Evolutionary conservation across 2,797 vertebrate species (phyloP).

Genomic region (Mormyrus hasselquistii): DNA sequence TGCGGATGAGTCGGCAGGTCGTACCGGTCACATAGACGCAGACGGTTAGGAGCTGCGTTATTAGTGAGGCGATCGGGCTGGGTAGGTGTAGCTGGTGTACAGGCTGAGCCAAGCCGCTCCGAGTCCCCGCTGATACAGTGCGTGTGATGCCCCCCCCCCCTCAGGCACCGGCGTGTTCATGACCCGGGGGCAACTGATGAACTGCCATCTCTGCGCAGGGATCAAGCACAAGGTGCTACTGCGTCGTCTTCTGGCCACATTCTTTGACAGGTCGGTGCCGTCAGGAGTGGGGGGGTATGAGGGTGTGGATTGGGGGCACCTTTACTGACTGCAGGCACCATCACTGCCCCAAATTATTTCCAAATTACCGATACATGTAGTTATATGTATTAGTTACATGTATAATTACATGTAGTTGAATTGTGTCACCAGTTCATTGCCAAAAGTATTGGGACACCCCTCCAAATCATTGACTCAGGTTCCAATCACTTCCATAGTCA

Average conservation of each 20-base stretch:
- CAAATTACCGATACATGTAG: not conserved
- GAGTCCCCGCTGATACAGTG: not conserved
- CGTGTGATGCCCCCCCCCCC: not conserved
- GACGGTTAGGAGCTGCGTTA: not conserved
- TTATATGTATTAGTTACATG: no score
- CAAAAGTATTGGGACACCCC: not conserved
- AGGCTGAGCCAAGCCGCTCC: not conserved
- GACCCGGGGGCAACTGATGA: constrained; percentile 95
- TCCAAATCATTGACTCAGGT: not conserved
- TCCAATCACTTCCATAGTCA: no score
- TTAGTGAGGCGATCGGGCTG: not conserved
- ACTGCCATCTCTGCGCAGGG: constrained; percentile 90
- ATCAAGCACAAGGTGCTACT: constrained; percentile 96
- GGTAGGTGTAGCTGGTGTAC: not conserved
- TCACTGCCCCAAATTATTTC: not conserved
- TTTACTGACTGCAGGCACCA: not conserved
- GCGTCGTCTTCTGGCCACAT: constrained; percentile 84
- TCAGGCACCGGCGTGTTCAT: constrained; percentile 90
- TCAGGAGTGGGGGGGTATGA: no score
- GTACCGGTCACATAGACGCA: not conserved
- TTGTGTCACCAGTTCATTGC: not conserved
- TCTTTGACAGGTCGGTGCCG: constrained; percentile 84
- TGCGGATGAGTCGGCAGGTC: not conserved
- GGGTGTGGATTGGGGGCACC: not conserved
- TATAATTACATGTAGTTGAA: not conserved